These are phyloP conservation scores for Sorex araneus DNA, from an alignment of 2,113 vertebrate genomes.

Conservation along the genomic window DNA sequence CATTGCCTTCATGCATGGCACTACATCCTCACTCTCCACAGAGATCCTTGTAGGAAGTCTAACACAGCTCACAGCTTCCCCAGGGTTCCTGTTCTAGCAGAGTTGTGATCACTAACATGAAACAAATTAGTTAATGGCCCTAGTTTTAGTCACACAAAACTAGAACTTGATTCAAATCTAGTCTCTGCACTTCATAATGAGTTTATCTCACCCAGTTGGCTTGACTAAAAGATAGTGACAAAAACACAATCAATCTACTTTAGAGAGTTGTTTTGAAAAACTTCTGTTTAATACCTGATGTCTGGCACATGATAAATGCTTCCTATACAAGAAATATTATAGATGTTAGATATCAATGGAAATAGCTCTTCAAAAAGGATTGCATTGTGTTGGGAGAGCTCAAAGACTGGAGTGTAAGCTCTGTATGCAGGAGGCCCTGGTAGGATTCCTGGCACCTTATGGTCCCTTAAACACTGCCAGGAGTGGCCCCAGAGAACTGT, in stretches of 20 bases:
- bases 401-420: no score
- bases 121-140: neutral
- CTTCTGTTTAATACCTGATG: neutral
- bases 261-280: neutral
- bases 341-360: neutral
- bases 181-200: constrained; percentile 1
- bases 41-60: neutral
- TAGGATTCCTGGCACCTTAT: no score
- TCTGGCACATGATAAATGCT: neutral
- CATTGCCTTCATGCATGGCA: neutral
- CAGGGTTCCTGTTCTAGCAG: constrained; percentile 4
- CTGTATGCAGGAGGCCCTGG: no score
- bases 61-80: neutral
- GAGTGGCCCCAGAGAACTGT: no score
- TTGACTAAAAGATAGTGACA: constrained; percentile 5
- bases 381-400: no score
- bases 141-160: constrained; percentile 46
- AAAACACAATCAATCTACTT: constrained; percentile 2
- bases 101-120: neutral
- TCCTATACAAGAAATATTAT: constrained; percentile 2
- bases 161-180: neutral
- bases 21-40: neutral
- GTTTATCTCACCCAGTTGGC: constrained; percentile 16
- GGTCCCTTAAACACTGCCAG: no score
- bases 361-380: constrained; percentile 5